A percentile compares a stretch with the other conserved stretches of the same genome.
Evolutionary conservation across 2,888 invertebrate genomes (phyloP).

Genomic region (Galerucella nymphaeae): DNA sequence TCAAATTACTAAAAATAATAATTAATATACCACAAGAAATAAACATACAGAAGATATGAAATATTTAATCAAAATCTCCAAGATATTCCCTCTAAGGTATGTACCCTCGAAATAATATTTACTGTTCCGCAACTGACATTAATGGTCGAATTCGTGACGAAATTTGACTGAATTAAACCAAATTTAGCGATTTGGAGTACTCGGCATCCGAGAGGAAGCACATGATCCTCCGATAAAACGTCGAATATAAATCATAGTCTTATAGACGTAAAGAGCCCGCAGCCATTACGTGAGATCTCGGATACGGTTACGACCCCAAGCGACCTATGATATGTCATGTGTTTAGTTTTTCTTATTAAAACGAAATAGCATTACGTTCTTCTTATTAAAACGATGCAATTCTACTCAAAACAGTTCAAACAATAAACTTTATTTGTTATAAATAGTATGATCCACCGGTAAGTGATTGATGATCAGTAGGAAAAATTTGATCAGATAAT

Average conservation of each 20-base stretch:
- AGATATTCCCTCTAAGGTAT: no score
- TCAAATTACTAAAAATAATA: no score
- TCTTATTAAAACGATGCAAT: neutral
- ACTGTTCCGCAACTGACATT: constrained; percentile 33
- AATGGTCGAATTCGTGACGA: constrained; percentile 33
- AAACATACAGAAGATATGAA: no score
- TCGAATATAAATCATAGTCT: constrained; percentile 32
- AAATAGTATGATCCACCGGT: no score
- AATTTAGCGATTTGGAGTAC: constrained; percentile 32
- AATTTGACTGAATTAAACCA: constrained; percentile 36
- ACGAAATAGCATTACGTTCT: neutral
- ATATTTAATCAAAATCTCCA: no score
- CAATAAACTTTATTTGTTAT: no score
- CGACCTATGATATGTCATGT: constrained; percentile 17
- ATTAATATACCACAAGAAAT: no score
- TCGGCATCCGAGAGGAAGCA: constrained; percentile 25
- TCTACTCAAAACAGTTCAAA: neutral
- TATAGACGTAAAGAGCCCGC: constrained; percentile 29
- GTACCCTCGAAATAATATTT: constrained; percentile 27
- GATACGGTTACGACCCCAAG: constrained; percentile 22
- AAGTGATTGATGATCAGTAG: no score
- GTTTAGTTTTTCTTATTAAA: constrained; percentile 15
- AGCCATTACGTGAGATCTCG: constrained; percentile 33
- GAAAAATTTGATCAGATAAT: no score
- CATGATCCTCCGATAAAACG: constrained; percentile 34